Evolutionary conservation across 2,113 vertebrate genomes (phyloP).

Genomic region (Bucco capensis): DNA sequence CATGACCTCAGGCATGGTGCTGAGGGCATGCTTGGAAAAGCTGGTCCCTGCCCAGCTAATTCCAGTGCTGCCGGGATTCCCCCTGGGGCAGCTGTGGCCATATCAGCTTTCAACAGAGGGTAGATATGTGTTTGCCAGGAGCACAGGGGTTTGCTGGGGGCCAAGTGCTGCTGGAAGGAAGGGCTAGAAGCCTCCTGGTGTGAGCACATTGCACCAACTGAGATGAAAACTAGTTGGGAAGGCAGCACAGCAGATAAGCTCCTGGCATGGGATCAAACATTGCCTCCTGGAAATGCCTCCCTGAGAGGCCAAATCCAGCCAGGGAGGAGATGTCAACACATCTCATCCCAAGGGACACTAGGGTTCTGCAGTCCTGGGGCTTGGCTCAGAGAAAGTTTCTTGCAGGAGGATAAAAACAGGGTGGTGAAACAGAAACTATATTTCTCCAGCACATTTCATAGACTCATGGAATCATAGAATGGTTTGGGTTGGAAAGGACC

Average conservation of each 20-base stretch:
- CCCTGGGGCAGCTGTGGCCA: background rate
- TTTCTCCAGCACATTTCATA: background rate
- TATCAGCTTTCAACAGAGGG: background rate
- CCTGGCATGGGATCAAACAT: fast-evolving
- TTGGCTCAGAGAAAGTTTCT: background rate
- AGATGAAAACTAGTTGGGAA: background rate
- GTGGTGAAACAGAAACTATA: background rate
- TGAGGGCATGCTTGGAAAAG: background rate
- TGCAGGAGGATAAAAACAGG: background rate
- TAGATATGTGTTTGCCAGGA: background rate
- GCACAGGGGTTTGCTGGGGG: background rate
- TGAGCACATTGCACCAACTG: background rate
- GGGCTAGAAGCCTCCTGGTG: background rate
- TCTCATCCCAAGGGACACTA: background rate
- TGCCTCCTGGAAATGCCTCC: background rate
- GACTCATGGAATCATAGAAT: no score
- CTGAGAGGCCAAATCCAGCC: fast-evolving
- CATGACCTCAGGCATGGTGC: background rate
- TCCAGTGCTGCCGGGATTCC: background rate
- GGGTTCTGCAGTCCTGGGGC: no score
- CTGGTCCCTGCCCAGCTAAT: background rate
- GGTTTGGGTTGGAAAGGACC: background rate
- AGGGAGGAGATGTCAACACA: background rate
- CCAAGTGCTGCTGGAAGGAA: background rate
- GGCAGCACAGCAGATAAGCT: background rate